These are phyloP conservation scores for Tetheella fluctuosa DNA, from an alignment of 2,888 invertebrate genomes.

Conservation along the genomic window DNA sequence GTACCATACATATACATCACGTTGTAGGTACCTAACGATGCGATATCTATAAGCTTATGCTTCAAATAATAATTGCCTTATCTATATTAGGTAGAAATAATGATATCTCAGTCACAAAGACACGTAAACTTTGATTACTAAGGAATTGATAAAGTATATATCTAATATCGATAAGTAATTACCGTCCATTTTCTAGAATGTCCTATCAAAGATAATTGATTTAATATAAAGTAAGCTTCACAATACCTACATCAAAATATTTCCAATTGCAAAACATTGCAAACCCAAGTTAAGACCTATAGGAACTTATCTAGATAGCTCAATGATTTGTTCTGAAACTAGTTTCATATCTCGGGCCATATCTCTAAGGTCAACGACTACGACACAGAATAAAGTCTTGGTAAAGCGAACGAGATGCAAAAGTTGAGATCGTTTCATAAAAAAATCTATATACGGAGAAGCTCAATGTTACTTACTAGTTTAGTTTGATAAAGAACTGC, in stretches of 20 bases:
- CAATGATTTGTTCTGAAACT: slow-evolving; percentile 16
- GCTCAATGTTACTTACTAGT: background rate
- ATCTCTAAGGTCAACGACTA: slow-evolving; percentile 36
- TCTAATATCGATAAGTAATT: background rate
- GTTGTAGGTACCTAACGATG: too few species aligned
- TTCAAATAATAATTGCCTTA: background rate
- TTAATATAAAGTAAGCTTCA: background rate
- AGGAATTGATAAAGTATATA: background rate
- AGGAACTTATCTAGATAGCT: background rate
- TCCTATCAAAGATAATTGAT: background rate
- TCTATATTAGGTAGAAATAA: background rate
- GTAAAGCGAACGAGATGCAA: slow-evolving; percentile 37
- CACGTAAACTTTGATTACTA: slow-evolving; percentile 9
- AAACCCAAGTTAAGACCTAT: background rate
- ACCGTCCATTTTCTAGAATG: slow-evolving; percentile 11
- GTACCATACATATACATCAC: too few species aligned
- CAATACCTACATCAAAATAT: background rate
- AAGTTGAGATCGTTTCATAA: slow-evolving; percentile 1
- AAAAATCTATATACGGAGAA: background rate
- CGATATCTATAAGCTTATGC: background rate
- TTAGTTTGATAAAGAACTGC: background rate
- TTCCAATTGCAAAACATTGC: background rate
- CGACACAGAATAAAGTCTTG: slow-evolving; percentile 18
- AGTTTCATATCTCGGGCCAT: slow-evolving; percentile 30
- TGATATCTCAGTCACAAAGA: background rate